Evolutionary conservation across 2,113 vertebrate genomes (phyloP).

Genomic region (Nothocercus nigrocapillus): DNA sequence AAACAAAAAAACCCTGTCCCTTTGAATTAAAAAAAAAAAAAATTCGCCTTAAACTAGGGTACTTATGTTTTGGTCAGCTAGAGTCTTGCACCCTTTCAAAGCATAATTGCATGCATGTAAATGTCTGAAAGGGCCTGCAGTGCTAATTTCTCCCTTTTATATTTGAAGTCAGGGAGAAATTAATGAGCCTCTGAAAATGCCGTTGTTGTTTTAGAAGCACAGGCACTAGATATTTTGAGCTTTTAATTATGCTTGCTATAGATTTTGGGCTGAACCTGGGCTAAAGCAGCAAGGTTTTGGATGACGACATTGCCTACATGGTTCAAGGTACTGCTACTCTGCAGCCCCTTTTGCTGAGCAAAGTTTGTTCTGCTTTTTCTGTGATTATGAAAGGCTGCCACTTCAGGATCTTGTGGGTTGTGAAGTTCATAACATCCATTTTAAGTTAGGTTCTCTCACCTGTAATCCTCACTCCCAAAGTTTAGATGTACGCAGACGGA

Average conservation of each 20-base stretch:
- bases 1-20: neutral
- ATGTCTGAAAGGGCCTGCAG: neutral
- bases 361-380: neutral
- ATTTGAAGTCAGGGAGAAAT: neutral
- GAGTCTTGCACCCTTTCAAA: neutral
- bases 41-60: neutral
- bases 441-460: neutral
- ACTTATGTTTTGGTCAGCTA: neutral
- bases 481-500: neutral
- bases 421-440: neutral
- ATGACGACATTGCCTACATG: neutral
- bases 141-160: neutral
- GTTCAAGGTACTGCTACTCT: neutral
- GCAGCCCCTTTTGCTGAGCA: accelerated
- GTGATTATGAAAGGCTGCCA: neutral
- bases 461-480: neutral
- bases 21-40: neutral
- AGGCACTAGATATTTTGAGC: neutral
- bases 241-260: neutral
- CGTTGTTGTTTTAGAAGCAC: neutral
- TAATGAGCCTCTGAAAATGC: neutral
- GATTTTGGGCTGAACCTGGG: neutral
- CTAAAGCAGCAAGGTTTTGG: neutral
- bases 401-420: neutral
- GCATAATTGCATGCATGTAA: neutral